Evolutionary conservation across 2,797 vertebrate species (phyloP).

Genomic region (Agapornis canus): DNA sequence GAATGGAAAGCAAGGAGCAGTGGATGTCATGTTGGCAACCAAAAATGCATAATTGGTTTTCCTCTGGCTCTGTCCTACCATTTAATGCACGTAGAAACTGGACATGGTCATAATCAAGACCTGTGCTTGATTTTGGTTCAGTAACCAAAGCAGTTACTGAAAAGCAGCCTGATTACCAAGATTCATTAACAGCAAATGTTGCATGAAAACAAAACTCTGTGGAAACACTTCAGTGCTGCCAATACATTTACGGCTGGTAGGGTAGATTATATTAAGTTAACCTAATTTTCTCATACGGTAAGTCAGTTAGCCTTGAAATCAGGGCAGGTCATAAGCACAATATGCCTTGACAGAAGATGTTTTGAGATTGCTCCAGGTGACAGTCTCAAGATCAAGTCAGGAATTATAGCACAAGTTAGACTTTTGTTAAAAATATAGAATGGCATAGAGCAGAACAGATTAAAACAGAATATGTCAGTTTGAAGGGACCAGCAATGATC

Average conservation of each 20-base stretch:
- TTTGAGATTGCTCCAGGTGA: neutral
- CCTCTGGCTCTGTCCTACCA: neutral
- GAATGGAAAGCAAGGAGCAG: neutral
- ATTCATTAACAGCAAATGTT: neutral
- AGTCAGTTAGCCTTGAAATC: neutral
- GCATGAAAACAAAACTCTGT: neutral
- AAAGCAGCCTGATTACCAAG: neutral
- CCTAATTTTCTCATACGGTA: neutral
- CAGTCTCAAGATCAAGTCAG: neutral
- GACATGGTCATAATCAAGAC: neutral
- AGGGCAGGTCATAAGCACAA: neutral
- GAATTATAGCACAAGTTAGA: neutral
- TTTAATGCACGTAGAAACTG: neutral
- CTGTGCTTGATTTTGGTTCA: neutral
- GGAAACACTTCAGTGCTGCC: neutral
- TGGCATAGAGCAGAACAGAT: neutral
- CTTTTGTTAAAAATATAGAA: neutral
- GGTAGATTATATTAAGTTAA: neutral
- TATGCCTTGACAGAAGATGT: neutral
- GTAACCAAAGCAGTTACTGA: neutral
- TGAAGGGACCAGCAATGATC: neutral
- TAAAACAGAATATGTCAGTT: neutral
- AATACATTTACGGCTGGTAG: neutral
- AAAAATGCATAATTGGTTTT: neutral
- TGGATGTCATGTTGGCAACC: rapidly evolving